A percentile compares a stretch with the other conserved stretches of the same genome.
Evolutionary conservation across 2,888 invertebrate genomes (phyloP).

Genomic region (Stenodera caucasica): DNA sequence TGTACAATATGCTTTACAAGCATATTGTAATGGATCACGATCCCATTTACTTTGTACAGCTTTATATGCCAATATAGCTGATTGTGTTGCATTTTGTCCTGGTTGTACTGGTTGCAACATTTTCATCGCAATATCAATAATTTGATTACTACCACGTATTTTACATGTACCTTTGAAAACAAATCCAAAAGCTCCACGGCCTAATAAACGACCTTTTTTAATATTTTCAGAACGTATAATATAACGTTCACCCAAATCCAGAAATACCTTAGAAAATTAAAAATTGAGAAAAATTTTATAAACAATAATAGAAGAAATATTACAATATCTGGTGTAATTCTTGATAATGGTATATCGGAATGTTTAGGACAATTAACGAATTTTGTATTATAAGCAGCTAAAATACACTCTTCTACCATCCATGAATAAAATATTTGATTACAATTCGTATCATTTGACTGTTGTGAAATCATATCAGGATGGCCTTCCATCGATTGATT

Average conservation of each 20-base stretch:
- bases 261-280: constrained; percentile 65
- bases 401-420: constrained; percentile 96
- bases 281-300: background rate
- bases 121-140: constrained; percentile 86
- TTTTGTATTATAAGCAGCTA: constrained; percentile 77
- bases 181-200: constrained; percentile 98
- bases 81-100: constrained; percentile 68
- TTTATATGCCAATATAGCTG: constrained; percentile 59
- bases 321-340: constrained; percentile 92
- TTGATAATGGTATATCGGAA: constrained; percentile 70
- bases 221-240: constrained; percentile 83
- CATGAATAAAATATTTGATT: constrained; percentile 67
- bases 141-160: constrained; percentile 59
- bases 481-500: constrained; percentile 83
- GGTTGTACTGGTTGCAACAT: constrained; percentile 94
- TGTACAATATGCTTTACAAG: constrained; percentile 95
- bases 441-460: constrained; percentile 50
- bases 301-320: constrained; percentile 40
- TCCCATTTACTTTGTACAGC: constrained; percentile 85
- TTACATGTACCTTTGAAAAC: constrained; percentile 84
- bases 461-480: constrained; percentile 51
- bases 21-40: constrained; percentile 86
- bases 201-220: constrained; percentile 73
- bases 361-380: constrained; percentile 78
- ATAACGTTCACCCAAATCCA: constrained; percentile 82